Conservation (phyloP, 1,140 invertebrate species). For the Bombus sylvicola region DNA sequence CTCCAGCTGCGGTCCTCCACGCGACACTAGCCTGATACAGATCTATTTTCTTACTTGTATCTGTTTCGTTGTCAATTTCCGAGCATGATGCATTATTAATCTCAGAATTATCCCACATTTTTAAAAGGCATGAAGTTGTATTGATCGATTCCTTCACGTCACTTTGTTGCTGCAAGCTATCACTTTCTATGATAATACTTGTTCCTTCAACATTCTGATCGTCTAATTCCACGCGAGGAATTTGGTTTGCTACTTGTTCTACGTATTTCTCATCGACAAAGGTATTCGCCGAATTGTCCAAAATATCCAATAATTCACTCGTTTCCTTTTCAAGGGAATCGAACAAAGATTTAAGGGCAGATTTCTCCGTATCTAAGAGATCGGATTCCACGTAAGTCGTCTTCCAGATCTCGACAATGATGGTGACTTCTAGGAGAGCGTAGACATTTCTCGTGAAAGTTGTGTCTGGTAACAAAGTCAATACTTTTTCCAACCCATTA, state of each 20-base stretch:
- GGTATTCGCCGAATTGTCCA: constrained; percentile 52
- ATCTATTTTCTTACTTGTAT: constrained; percentile 51
- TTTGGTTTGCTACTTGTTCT: not conserved
- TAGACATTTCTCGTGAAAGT: constrained; percentile 85
- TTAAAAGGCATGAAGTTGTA: not conserved
- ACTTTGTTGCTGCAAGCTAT: not conserved
- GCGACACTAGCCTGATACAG: constrained; percentile 78
- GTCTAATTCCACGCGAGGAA: not conserved
- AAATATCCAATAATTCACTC: constrained; percentile 67
- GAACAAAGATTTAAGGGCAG: constrained; percentile 83
- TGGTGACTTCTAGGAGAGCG: constrained; percentile 85
- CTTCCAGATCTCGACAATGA: constrained; percentile 85
- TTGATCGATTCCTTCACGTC: constrained; percentile 52
- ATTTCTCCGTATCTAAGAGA: constrained; percentile 56
- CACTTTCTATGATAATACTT: not conserved
- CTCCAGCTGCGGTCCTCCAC: constrained; percentile 84
- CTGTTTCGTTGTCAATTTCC: not conserved
- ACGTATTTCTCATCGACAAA: not conserved
- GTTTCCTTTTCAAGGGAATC: constrained; percentile 82
- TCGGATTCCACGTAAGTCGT: not conserved
- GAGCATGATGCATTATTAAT: not conserved
- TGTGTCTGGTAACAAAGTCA: constrained; percentile 82
- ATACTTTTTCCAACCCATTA: constrained; percentile 83
- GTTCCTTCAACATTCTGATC: not conserved
- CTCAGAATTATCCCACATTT: not conserved